These are phyloP conservation scores for Arbacia lixula DNA, from an alignment of 53 echinoderm and acorn worm genomes.

Conservation along the genomic window DNA sequence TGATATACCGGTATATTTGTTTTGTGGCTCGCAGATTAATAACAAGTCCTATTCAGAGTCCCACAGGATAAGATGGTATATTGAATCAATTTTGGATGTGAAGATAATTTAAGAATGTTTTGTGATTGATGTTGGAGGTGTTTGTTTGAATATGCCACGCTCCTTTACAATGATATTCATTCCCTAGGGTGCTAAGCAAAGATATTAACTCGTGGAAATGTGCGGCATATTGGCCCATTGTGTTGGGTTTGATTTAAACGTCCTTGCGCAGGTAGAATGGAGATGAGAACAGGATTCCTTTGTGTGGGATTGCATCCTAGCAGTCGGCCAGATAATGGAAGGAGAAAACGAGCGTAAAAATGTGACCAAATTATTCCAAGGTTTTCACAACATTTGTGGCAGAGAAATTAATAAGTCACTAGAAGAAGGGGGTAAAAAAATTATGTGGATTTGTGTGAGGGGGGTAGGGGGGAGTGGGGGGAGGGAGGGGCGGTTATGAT, in stretches of 20 bases:
- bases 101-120: conserved; percentile 31
- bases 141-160: conserved; percentile 5
- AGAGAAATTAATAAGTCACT: no score
- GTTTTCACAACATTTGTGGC: no score
- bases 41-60: conserved; percentile 39
- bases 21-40: conserved; percentile 34
- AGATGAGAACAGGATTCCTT: no score
- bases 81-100: conserved; percentile 22
- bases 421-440: no score
- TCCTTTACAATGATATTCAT: background rate
- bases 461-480: no score
- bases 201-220: conserved; percentile 30
- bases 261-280: no score
- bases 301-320: no score
- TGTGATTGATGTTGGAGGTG: conserved; percentile 23
- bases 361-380: no score
- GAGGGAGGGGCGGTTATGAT: background rate
- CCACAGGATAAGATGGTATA: conserved; percentile 2
- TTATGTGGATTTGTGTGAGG: background rate
- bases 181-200: conserved; percentile 19
- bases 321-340: no score
- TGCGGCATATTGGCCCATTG: no score
- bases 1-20: conserved; percentile 40
- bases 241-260: no score
- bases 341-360: no score